phyloP scores from a whole-genome alignment of 2,888 invertebrate genomes.

The Macrosoma leucophasiata region DNA sequence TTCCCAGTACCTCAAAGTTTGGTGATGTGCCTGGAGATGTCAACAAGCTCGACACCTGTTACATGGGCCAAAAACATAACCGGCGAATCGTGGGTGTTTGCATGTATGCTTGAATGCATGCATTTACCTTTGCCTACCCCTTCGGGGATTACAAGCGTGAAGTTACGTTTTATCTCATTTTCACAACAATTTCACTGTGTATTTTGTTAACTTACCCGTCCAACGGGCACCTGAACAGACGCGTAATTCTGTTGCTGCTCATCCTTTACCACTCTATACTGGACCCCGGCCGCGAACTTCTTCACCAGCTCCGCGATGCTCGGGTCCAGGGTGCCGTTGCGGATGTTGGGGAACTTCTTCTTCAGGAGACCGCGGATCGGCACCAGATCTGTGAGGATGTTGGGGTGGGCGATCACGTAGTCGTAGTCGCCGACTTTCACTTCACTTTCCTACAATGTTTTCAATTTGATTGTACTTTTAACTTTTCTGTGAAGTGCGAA shows the following conservation, averaged over 20 bases:
- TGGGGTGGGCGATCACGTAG: constrained; percentile 85
- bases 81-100: too few species aligned
- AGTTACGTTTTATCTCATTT: too few species aligned
- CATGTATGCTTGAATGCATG: too few species aligned
- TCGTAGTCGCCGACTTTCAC: constrained; percentile 81
- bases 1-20: too few species aligned
- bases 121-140: too few species aligned
- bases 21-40: too few species aligned
- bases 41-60: too few species aligned
- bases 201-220: constrained; percentile 72
- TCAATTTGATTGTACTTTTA: too few species aligned
- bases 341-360: constrained; percentile 82
- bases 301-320: constrained; percentile 78
- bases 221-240: constrained; percentile 78
- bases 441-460: constrained; percentile 83
- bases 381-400: constrained; percentile 85
- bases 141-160: too few species aligned
- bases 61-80: too few species aligned
- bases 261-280: constrained; percentile 80
- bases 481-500: too few species aligned
- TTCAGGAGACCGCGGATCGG: constrained; percentile 86
- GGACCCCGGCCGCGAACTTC: constrained; percentile 81
- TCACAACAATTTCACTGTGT: neutral
- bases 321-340: constrained; percentile 79
- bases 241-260: constrained; percentile 84